Evolutionary conservation across 2,888 invertebrate species (phyloP).

Genomic region (Hirtodrosophila trivittata): DNA sequence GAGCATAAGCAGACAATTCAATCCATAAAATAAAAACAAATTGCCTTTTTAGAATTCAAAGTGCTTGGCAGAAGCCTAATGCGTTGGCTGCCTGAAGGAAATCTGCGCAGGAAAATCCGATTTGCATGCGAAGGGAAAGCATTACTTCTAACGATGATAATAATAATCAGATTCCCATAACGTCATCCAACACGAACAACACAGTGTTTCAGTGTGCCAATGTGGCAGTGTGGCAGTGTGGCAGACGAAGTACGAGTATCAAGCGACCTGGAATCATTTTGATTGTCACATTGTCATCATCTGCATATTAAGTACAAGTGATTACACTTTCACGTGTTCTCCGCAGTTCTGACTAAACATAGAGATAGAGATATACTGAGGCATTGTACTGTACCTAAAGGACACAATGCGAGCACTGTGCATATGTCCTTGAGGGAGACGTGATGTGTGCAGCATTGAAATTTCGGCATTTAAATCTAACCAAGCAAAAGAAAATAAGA

Average conservation of each 20-base stretch:
- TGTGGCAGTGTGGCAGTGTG: constrained; percentile 1
- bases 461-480: constrained; percentile 76
- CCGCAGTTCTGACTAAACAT: constrained; percentile 20
- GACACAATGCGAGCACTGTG: constrained; percentile 15
- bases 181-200: constrained; percentile 29
- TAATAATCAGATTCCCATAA: constrained; percentile 74
- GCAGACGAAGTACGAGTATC: constrained; percentile 30
- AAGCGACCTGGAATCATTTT: constrained; percentile 74
- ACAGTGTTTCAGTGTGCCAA: constrained; percentile 10
- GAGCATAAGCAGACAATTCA: constrained; percentile 25
- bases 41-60: constrained; percentile 73
- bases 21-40: constrained; percentile 60
- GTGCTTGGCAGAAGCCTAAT: constrained; percentile 49
- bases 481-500: constrained; percentile 60
- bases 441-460: constrained; percentile 70
- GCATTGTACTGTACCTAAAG: constrained; percentile 6
- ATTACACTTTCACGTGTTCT: constrained; percentile 63
- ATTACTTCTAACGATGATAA: constrained; percentile 74
- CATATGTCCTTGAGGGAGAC: constrained; percentile 27
- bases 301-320: constrained; percentile 78
- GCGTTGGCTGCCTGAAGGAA: constrained; percentile 61
- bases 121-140: constrained; percentile 35
- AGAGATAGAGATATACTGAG: constrained; percentile 39
- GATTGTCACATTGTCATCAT: constrained; percentile 78
- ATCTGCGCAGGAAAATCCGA: constrained; percentile 57